Evolutionary conservation across 2,797 vertebrate genomes (phyloP).

Genomic region (Tympanoctomys barrerae): DNA sequence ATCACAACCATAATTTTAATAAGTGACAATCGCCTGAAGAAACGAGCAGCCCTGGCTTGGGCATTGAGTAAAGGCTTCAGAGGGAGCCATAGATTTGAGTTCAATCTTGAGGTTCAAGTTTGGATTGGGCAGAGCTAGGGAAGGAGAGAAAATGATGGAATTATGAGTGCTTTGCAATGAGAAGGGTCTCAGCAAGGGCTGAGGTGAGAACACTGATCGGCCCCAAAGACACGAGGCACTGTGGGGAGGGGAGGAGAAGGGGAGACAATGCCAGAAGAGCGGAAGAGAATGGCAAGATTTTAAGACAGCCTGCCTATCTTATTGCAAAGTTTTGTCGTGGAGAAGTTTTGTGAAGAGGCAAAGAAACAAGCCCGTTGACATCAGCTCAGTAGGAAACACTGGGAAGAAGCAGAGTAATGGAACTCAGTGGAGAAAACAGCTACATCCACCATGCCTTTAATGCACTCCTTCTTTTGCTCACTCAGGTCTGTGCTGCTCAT

Average conservation of each 20-base stretch:
- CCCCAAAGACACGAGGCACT: background rate
- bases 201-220: background rate
- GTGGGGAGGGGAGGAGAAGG: background rate
- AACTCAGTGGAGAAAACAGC: background rate
- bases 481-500: background rate
- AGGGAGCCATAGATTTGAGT: background rate
- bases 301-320: conserved; percentile 41
- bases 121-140: background rate
- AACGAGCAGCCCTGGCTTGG: background rate
- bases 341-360: conserved; percentile 38
- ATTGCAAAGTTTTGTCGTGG: conserved; percentile 13
- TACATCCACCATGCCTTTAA: background rate
- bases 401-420: conserved; percentile 9
- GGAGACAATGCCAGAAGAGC: conserved; percentile 31
- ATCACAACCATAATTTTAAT: conserved; percentile 14
- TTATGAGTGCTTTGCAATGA: background rate
- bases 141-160: background rate
- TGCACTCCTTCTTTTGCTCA: background rate
- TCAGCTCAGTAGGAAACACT: background rate
- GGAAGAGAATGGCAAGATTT: background rate
- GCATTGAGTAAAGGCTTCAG: background rate
- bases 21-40: background rate
- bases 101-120: conserved; percentile 25
- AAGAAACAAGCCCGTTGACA: background rate
- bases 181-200: background rate